Evolutionary conservation across 2,113 vertebrate genomes (phyloP).

Genomic region (Xiphophorus maculatus): DNA sequence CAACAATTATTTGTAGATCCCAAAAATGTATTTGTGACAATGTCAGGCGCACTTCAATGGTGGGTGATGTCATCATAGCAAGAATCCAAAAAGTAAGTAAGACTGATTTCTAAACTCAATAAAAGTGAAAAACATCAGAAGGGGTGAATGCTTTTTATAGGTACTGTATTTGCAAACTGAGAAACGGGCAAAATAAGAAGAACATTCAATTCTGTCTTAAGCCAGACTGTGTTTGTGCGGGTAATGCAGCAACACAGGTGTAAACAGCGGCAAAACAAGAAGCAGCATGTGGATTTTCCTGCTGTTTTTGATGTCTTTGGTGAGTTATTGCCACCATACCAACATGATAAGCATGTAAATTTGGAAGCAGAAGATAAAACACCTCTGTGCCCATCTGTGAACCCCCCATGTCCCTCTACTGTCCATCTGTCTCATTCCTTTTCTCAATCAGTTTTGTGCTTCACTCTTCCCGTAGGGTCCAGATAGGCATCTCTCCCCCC

Average conservation of each 20-base stretch:
- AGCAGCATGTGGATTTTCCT: conserved; percentile 5
- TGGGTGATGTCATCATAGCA: too few species aligned
- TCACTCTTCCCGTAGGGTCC: conserved; percentile 53
- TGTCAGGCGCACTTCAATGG: too few species aligned
- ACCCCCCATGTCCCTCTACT: conserved; percentile 2
- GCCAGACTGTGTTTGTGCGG: background rate
- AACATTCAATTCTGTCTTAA: background rate
- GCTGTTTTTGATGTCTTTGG: background rate
- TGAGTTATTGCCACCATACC: conserved; percentile 6
- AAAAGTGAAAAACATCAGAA: too few species aligned
- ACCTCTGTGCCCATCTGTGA: conserved; percentile 18
- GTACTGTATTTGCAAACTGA: background rate
- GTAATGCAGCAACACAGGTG: background rate
- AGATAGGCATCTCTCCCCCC: conserved; percentile 71
- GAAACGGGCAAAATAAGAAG: background rate
- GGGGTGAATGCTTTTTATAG: too few species aligned
- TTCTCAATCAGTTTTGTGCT: conserved; percentile 48
- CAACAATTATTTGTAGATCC: too few species aligned
- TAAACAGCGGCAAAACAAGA: background rate
- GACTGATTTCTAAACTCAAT: too few species aligned
- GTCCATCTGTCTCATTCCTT: conserved; percentile 18
- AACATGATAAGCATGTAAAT: conserved; percentile 22
- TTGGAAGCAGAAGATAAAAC: conserved; percentile 42
- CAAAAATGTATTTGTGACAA: too few species aligned
- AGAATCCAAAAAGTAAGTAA: too few species aligned